Evolutionary conservation across 1,140 invertebrate genomes (phyloP), one percentile per base, ranked within the genome.

Genomic region (Charaxes varanes): DNA sequence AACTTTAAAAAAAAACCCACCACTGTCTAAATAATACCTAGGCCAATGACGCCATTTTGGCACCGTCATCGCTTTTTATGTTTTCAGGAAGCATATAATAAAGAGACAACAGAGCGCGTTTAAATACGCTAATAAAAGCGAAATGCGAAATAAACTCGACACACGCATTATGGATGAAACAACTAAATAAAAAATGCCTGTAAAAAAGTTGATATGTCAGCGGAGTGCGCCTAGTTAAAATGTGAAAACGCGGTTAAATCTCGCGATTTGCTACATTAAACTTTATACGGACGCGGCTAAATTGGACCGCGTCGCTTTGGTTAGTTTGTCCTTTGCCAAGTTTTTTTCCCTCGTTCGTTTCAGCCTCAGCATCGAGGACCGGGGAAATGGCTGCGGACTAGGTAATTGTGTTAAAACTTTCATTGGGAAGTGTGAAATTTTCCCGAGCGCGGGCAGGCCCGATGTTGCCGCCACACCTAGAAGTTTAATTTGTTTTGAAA

Each of bases 401-500:
- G 68, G 72, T 77, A 77, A 80, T 80, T 73, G 69, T 73, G 72
- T 77, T 77, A 80, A 77, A 80, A 80, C 66, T 80, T 80, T 77
- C 71, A 80, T 77, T 65, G 62, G 68, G 61, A 66, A 73, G 68
- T 77, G 76, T 73, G 76, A 77, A 76, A 71, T 68, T 80, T 68
- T 65, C 62, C n/a, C 54, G 58, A 62, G 66, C 62, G 54, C 61
- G 35, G 44, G 58, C 54, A 53, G 54, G 60, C 61, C n/a, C 66
- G 62, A 56, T 62, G 57, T 62, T 53, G 62, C 62, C 52, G 53
- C 54, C 36, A 46, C 57, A 68, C 48, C 62, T 64, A 65, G 64
- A 73, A 76, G 53, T 73, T 76, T 73, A 78, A 78, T 71, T 68
- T 67, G 67, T 64, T 76, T 64, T 53, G 50, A 62, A 71, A 70